phyloP scores from a whole-genome alignment of 1,140 invertebrate genomes.

The Idris sp. region DNA sequence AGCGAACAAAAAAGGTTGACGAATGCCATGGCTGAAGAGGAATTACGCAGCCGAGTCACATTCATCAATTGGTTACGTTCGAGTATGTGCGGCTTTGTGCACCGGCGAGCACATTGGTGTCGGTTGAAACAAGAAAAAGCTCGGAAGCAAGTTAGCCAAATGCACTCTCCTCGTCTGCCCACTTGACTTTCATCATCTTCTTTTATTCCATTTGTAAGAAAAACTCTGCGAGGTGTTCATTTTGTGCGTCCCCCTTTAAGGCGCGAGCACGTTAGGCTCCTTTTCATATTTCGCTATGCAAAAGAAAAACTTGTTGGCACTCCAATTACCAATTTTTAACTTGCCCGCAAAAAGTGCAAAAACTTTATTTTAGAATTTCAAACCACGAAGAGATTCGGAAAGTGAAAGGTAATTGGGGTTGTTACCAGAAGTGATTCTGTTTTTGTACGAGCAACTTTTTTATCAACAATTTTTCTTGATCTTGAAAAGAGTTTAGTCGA shows the following conservation, averaged over 20 bases:
- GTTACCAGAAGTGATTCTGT: slow-evolving; percentile 27
- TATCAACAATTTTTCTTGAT: slow-evolving; percentile 24
- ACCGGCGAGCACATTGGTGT: not conserved
- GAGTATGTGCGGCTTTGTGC: slow-evolving; percentile 37
- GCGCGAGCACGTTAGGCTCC: slow-evolving; percentile 14
- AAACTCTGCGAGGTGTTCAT: slow-evolving; percentile 33
- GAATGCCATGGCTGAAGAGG: slow-evolving; percentile 25
- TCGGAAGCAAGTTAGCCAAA: slow-evolving; percentile 52
- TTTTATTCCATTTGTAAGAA: slow-evolving; percentile 41
- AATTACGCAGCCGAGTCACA: slow-evolving; percentile 36
- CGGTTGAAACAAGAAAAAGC: slow-evolving; percentile 49
- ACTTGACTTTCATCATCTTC: slow-evolving; percentile 39
- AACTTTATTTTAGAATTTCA: slow-evolving; percentile 22
- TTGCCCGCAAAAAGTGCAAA: slow-evolving; percentile 22
- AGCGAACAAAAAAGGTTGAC: slow-evolving; percentile 11
- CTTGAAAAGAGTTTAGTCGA: not conserved
- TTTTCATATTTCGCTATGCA: slow-evolving; percentile 25
- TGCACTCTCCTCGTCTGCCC: slow-evolving; percentile 40
- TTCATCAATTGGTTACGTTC: slow-evolving; percentile 55
- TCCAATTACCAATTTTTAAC: slow-evolving; percentile 42
- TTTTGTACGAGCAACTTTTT: slow-evolving; percentile 22
- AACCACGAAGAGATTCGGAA: slow-evolving; percentile 4
- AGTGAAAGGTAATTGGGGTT: slow-evolving; percentile 39
- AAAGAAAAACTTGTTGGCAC: slow-evolving; percentile 19
- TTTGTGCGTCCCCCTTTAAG: slow-evolving; percentile 35